These are phyloP conservation scores for Pipa parva DNA, from an alignment of 2,113 vertebrate genomes.

Conservation along the genomic window DNA sequence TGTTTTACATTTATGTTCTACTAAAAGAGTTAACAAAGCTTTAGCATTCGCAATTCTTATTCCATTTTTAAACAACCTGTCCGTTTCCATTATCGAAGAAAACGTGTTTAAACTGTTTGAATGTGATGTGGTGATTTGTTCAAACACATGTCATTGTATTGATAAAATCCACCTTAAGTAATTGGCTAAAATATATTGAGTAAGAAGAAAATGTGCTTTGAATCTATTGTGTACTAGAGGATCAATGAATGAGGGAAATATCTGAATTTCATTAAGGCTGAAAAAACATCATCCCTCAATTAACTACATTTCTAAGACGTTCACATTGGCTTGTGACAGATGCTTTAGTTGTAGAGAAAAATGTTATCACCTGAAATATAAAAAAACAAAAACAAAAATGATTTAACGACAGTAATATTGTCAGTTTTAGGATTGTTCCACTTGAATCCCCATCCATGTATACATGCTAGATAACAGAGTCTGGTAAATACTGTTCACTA, in stretches of 20 bases:
- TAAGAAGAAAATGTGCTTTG: conserved; percentile 26
- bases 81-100: no score
- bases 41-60: no score
- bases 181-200: conserved; percentile 35
- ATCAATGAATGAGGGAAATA: conserved; percentile 35
- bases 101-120: no score
- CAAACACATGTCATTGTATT: conserved; percentile 12
- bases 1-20: no score
- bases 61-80: no score
- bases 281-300: conserved; percentile 42
- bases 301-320: conserved; percentile 33
- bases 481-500: no score
- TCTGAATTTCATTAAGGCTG: conserved; percentile 40
- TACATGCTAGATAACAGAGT: no score
- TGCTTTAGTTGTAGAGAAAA: conserved; percentile 37
- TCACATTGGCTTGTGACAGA: conserved; percentile 17
- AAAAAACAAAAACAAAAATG: no score
- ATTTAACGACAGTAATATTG: neutral
- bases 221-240: conserved; percentile 27
- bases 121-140: no score
- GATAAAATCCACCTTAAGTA: conserved; percentile 17
- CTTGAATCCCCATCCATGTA: no score
- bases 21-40: no score
- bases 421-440: neutral
- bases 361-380: conserved; percentile 28